Conservation (phyloP, 2,113 vertebrate species). For the Struthio camelus region DNA sequence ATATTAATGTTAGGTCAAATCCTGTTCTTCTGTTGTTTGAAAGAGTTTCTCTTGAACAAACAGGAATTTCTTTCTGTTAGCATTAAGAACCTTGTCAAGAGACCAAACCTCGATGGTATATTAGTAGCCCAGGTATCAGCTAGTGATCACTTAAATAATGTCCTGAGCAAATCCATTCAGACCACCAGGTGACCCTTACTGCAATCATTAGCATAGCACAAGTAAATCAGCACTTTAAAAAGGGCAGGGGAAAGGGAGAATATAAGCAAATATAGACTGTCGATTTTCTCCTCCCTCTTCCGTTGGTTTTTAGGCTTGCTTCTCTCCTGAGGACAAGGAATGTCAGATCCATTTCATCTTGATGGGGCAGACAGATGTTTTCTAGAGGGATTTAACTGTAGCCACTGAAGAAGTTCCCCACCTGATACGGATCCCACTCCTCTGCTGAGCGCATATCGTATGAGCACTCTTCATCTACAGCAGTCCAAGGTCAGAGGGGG, state of each 20-base stretch:
- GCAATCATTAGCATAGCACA: not conserved
- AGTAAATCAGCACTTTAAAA: not conserved
- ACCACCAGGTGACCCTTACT: not conserved
- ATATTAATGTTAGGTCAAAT: not conserved
- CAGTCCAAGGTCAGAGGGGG: no score
- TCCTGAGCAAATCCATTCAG: not conserved
- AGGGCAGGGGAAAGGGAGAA: not conserved
- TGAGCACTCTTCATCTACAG: fast-evolving
- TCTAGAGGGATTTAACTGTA: not conserved
- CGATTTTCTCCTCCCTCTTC: not conserved
- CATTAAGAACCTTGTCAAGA: not conserved
- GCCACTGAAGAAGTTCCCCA: not conserved
- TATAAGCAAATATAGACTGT: fast-evolving
- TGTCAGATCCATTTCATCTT: not conserved
- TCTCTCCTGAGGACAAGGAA: not conserved
- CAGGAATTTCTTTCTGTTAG: not conserved
- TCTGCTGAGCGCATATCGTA: no score
- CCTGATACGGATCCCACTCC: not conserved
- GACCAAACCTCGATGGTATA: not conserved
- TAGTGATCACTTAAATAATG: not conserved
- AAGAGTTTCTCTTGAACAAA: not conserved
- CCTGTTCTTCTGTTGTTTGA: not conserved
- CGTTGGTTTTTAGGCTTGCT: not conserved
- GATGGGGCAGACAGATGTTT: not conserved
- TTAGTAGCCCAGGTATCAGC: not conserved